These are phyloP conservation scores for Sarcophaga subvicina DNA, from an alignment of 2,888 invertebrate species.

Conservation along the genomic window DNA sequence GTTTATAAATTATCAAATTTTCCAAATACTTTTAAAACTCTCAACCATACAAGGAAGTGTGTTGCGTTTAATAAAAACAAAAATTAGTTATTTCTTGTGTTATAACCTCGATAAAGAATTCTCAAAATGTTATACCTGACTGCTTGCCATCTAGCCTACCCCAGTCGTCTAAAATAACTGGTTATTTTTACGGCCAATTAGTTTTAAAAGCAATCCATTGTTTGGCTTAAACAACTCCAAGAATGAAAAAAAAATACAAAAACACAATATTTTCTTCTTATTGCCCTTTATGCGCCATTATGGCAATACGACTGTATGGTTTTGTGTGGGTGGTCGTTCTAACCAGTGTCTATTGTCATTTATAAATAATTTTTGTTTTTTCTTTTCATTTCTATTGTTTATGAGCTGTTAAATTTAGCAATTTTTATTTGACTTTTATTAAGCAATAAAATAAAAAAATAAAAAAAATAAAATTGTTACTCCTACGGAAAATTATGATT, in stretches of 20 bases:
- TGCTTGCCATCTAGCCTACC: background rate
- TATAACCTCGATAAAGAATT: background rate
- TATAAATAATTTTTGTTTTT: background rate
- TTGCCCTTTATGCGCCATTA: slow-evolving; percentile 6
- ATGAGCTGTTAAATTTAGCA: slow-evolving; percentile 45
- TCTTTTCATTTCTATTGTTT: slow-evolving; percentile 26
- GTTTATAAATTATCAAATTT: too few species aligned
- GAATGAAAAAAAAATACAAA: background rate
- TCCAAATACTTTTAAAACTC: too few species aligned
- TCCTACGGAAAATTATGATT: slow-evolving; percentile 8
- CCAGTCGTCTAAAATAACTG: background rate
- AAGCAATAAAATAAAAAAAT: slow-evolving; percentile 25
- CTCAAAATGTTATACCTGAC: background rate
- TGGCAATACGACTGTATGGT: background rate
- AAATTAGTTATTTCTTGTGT: too few species aligned
- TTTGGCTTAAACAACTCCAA: slow-evolving; percentile 30
- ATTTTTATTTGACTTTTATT: slow-evolving; percentile 54
- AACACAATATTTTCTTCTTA: background rate
- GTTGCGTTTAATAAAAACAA: too few species aligned
- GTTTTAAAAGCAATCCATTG: slow-evolving; percentile 52
- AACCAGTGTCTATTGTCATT: slow-evolving; percentile 22
- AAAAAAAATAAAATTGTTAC: slow-evolving; percentile 14
- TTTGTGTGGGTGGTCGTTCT: background rate
- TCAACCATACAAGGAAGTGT: too few species aligned
- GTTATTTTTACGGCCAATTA: slow-evolving; percentile 41